phyloP scores from a whole-genome alignment of 2,888 invertebrate genomes.

The Eurytoma californica region DNA sequence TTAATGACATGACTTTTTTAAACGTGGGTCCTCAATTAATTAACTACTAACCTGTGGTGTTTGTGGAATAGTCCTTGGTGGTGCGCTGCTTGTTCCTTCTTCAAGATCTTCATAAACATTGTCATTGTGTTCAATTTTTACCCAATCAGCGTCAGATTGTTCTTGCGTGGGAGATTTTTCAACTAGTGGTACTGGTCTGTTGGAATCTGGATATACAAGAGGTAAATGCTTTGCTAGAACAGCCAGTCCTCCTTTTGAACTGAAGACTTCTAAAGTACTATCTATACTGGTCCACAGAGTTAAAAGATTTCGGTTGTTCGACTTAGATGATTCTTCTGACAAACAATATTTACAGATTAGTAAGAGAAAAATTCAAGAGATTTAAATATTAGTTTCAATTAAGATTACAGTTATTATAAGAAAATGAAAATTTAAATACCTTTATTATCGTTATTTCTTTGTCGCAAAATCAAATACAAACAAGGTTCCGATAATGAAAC shows the following conservation, averaged over 20 bases:
- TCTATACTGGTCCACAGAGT: constrained; percentile 67
- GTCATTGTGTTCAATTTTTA: constrained; percentile 78
- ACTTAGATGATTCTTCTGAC: constrained; percentile 65
- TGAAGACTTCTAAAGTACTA: constrained; percentile 88
- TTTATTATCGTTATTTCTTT: constrained; percentile 62
- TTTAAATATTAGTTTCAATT: background rate
- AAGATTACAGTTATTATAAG: background rate
- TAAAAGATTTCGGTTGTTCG: constrained; percentile 58
- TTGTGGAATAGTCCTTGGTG: constrained; percentile 74
- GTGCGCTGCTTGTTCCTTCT: constrained; percentile 75
- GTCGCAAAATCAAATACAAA: constrained; percentile 70
- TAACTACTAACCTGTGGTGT: constrained; percentile 78
- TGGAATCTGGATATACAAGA: constrained; percentile 87
- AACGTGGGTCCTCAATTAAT: background rate
- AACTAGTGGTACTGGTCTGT: constrained; percentile 77
- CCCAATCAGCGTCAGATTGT: constrained; percentile 79
- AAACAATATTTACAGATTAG: constrained; percentile 2
- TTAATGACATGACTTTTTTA: background rate
- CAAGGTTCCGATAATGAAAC: constrained; percentile 77
- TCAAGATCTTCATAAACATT: constrained; percentile 81
- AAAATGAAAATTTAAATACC: constrained; percentile 22
- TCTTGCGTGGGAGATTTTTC: constrained; percentile 78
- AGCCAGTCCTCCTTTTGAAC: constrained; percentile 90
- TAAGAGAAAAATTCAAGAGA: background rate
- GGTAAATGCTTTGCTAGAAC: constrained; percentile 92